Evolutionary conservation across 1,140 invertebrate genomes (phyloP).

Genomic region (Hestina assimilis): DNA sequence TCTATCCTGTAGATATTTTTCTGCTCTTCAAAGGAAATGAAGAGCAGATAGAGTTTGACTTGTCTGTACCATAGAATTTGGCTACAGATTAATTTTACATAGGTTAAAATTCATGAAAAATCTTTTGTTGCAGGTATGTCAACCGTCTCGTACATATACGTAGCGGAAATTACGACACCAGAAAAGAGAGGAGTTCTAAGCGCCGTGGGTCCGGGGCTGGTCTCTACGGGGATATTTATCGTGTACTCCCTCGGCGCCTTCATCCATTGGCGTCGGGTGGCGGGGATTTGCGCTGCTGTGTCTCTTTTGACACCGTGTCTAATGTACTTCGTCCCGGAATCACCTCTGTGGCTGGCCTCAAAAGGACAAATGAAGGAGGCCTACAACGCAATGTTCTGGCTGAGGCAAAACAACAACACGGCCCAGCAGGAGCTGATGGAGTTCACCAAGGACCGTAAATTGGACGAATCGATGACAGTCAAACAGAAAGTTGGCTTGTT

Average conservation of each 20-base stretch:
- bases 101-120: no score
- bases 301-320: slow-evolving; percentile 79
- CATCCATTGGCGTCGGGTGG: slow-evolving; percentile 81
- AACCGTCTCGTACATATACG: slow-evolving; percentile 80
- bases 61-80: no score
- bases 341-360: slow-evolving; percentile 81
- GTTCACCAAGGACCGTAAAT: slow-evolving; percentile 71
- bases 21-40: no score
- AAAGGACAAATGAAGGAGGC: slow-evolving; percentile 79
- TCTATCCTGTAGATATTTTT: no score
- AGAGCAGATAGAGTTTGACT: no score
- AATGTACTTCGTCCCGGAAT: slow-evolving; percentile 84
- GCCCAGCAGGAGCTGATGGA: slow-evolving; percentile 81
- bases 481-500: slow-evolving; percentile 62
- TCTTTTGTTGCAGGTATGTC: slow-evolving; percentile 78
- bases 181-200: slow-evolving; percentile 79
- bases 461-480: slow-evolving; percentile 61
- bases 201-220: slow-evolving; percentile 81
- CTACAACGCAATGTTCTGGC: slow-evolving; percentile 78
- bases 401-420: slow-evolving; percentile 77
- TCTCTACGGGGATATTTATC: slow-evolving; percentile 83
- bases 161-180: slow-evolving; percentile 80
- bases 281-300: slow-evolving; percentile 80
- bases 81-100: no score
- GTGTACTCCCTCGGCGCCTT: slow-evolving; percentile 82